These are phyloP conservation scores for Pedionomus torquatus DNA, from an alignment of 2,113 vertebrate genomes.

Conservation along the genomic window DNA sequence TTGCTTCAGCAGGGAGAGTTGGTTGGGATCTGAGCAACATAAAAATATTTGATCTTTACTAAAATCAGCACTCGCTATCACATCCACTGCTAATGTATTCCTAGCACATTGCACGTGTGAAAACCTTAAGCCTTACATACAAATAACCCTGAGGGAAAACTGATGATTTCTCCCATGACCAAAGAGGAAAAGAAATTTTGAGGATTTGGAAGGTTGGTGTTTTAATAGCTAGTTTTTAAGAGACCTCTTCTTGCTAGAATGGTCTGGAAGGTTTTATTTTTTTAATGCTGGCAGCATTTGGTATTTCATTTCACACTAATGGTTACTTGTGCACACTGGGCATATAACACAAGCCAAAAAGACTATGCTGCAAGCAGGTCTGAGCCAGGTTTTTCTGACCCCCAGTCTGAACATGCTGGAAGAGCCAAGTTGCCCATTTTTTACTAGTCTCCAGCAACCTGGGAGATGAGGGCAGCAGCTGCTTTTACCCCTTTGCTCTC, in stretches of 20 bases:
- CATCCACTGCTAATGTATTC: conserved; percentile 11
- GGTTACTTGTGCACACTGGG: background rate
- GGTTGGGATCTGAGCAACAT: background rate
- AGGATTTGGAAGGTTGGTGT: background rate
- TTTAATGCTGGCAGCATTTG: background rate
- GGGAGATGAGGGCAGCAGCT: background rate
- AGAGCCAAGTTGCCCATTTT: background rate
- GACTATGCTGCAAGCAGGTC: background rate
- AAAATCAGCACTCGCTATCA: background rate
- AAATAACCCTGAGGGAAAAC: background rate
- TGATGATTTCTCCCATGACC: background rate
- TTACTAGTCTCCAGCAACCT: background rate
- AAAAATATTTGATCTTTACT: conserved; percentile 35
- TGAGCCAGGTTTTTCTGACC: background rate
- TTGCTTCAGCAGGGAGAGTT: background rate
- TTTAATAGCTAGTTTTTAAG: background rate
- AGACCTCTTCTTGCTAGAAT: background rate
- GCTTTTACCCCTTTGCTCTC: background rate
- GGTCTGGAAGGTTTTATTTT: background rate
- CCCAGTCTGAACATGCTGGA: background rate
- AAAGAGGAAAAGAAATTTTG: background rate
- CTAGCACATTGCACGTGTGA: background rate
- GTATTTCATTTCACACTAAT: conserved; percentile 16
- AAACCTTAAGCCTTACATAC: conserved; percentile 12
- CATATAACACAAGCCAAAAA: background rate